Base-by-base conservation (phyloP, 2,888 invertebrate genomes). In the Epinotia demarniana region DNA sequence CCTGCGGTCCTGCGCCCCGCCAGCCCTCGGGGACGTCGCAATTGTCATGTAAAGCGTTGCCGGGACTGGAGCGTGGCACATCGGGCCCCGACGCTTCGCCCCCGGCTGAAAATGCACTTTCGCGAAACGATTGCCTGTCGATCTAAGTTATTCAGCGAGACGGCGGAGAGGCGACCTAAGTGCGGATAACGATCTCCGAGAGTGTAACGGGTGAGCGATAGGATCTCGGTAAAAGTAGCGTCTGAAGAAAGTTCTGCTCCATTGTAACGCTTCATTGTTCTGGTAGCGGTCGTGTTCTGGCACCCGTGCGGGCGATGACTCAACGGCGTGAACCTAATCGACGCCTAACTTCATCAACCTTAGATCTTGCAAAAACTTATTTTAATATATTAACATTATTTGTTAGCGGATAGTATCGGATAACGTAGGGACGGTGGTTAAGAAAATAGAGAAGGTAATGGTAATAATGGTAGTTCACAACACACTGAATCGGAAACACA, bases 51-150 rank as follows among this genome's bases (percentile, higher is more conserved):
- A 91, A 92, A 92, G 87, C 89, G 87, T 86, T 82, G 87, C 86
- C 85, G 86, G 86, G 86, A 83, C 84, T 83, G 83, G 84, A 88
- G 84, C 85, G 86, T 82, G 85, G 84, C 85, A 84, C 84, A 82
- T 84, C 84, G 86, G 81, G 84, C 82, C 82, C 73, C 68, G 73
- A 55, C 80, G 82, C 83, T 82, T 85, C 84, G 91, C 92, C 92
- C 86, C 87, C 80, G 92, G 93, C 92, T 86, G 88, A 90, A 93
- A 94, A 91, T 93, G 92, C 93, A 93, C 93, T 93, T 92, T 91
- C 88, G 84, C 87, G 87, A 89, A 90, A 82, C 89, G 91, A 93
- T 92, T 90, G 91, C 89, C 89, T 90, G 90, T 90, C 91, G 89
- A 92, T 90, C 86, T 86, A 85, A 89, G 89, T 91, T 91, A 90